phyloP scores from a whole-genome alignment of 2,888 invertebrate genomes.

The Polyommatus icarus region DNA sequence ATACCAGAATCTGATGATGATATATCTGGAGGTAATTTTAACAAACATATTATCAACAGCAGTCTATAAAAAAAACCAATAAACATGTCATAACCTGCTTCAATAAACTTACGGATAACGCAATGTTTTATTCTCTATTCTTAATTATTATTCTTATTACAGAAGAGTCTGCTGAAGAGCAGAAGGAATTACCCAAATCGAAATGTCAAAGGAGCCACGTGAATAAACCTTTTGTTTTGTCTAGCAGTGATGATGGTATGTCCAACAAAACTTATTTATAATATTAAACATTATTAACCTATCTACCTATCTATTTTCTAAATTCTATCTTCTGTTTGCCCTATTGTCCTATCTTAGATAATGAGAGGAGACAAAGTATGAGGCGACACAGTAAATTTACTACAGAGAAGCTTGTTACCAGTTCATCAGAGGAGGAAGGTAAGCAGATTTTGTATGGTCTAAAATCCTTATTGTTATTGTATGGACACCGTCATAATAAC shows the following conservation, averaged over 20 bases:
- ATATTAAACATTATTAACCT: no score
- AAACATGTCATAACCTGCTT: background rate
- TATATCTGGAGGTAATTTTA: conserved; percentile 52
- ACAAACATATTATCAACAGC: background rate
- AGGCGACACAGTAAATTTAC: conserved; percentile 49
- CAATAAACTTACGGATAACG: background rate
- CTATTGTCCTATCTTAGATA: conserved; percentile 46
- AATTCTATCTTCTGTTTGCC: background rate
- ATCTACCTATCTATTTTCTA: no score
- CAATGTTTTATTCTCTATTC: background rate
- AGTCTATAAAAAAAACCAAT: background rate
- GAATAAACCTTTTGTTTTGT: conserved; percentile 47
- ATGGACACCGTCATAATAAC: background rate
- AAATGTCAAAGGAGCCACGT: conserved; percentile 47
- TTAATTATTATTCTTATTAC: conserved; percentile 36
- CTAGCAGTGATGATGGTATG: conserved; percentile 67
- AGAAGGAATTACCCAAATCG: conserved; percentile 43
- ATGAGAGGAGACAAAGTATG: conserved; percentile 50
- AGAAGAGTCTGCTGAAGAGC: conserved; percentile 51
- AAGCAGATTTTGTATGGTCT: conserved; percentile 32
- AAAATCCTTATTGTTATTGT: background rate
- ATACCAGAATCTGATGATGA: conserved; percentile 72
- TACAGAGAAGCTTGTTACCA: conserved; percentile 52
- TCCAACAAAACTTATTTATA: background rate
- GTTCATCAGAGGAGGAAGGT: conserved; percentile 63